Conservation (phyloP, 2,113 vertebrate genomes). For the Bostrychus sinensis region DNA sequence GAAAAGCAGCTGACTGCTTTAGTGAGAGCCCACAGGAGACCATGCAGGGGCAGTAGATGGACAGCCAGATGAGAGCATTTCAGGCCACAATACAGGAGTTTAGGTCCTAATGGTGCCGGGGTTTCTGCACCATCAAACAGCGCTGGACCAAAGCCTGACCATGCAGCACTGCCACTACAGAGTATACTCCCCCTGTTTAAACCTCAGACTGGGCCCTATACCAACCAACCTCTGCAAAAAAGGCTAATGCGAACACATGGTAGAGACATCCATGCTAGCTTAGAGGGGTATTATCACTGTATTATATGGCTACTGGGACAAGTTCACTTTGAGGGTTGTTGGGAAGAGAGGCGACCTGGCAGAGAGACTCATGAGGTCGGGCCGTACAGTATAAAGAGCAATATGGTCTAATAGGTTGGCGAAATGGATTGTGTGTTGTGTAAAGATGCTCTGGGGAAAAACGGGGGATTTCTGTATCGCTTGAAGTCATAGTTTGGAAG, state of each 20-base stretch:
- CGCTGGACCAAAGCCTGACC: constrained; percentile 35
- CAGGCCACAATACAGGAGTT: constrained; percentile 53
- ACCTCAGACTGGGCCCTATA: background rate
- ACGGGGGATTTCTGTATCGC: background rate
- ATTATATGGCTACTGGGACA: background rate
- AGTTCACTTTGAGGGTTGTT: constrained; percentile 3
- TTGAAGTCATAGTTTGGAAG: background rate
- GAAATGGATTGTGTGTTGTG: background rate
- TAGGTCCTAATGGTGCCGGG: constrained; percentile 47
- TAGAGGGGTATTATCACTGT: constrained; percentile 2
- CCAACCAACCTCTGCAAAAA: constrained; percentile 3
- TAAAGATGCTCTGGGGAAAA: background rate
- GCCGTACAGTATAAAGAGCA: constrained; percentile 2
- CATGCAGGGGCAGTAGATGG: constrained; percentile 33
- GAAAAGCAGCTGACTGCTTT: constrained; percentile 53
- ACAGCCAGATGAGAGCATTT: constrained; percentile 56
- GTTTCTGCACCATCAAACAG: constrained; percentile 59
- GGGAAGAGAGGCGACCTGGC: background rate
- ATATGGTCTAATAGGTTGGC: background rate
- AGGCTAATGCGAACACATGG: background rate
- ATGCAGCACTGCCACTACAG: background rate
- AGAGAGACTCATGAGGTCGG: background rate
- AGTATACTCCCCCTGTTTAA: background rate
- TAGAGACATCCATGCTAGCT: constrained; percentile 1
- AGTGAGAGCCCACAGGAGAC: constrained; percentile 29